These are phyloP conservation scores for Tolypeutes matacus DNA, from an alignment of 2,797 vertebrate species.

Conservation along the genomic window DNA sequence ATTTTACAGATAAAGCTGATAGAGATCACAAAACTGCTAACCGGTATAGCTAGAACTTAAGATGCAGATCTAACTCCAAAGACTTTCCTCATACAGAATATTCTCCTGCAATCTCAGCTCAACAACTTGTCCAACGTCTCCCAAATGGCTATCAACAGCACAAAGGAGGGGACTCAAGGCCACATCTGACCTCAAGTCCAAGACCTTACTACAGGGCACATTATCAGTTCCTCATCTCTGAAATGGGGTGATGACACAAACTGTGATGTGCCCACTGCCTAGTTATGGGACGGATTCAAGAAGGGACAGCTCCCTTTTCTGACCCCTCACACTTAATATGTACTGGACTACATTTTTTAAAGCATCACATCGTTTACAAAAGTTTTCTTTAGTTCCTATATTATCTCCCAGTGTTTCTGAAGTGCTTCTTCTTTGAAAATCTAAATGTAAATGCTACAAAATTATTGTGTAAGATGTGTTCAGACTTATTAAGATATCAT, in stretches of 20 bases:
- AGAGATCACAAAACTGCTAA: neutral
- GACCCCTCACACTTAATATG: neutral
- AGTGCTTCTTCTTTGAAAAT: neutral
- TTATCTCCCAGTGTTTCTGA: neutral
- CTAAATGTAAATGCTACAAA: slow-evolving; percentile 37
- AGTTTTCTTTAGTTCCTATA: neutral
- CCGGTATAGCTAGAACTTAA: neutral
- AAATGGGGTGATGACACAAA: neutral
- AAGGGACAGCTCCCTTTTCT: neutral
- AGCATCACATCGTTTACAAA: neutral
- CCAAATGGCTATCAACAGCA: neutral
- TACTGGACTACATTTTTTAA: neutral
- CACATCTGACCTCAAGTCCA: neutral
- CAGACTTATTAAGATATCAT: slow-evolving; percentile 13
- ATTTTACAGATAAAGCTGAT: neutral
- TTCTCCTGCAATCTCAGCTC: neutral
- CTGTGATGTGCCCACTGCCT: neutral
- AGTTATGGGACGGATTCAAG: neutral
- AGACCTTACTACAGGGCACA: neutral
- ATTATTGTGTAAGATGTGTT: neutral
- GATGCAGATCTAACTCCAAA: neutral
- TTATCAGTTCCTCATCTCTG: neutral
- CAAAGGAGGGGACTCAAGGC: neutral
- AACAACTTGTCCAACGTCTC: neutral
- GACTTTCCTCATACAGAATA: neutral